phyloP scores from a whole-genome alignment of 30 jellyfish, hydroid and myxozoan genomes.

The Catostylus mosaicus region DNA sequence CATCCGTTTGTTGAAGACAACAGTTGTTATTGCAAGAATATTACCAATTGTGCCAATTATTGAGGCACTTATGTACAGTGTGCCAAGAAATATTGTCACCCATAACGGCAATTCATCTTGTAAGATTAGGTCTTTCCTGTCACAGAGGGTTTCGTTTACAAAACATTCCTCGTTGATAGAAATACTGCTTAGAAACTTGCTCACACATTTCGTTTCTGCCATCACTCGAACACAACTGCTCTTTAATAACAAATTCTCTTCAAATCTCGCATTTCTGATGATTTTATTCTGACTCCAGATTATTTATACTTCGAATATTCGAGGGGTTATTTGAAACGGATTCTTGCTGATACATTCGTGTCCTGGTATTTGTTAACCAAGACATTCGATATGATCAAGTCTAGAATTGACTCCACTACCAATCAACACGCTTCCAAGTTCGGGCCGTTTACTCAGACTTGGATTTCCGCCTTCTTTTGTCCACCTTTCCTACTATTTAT shows the following conservation, averaged over 20 bases:
- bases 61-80: constrained; percentile 47
- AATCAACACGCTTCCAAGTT: background rate
- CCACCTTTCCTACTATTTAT: too few relatives aligned
- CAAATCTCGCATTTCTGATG: too few relatives aligned
- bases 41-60: constrained; percentile 63
- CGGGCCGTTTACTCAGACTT: too few relatives aligned
- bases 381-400: background rate
- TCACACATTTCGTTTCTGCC: constrained; percentile 38
- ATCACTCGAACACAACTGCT: background rate
- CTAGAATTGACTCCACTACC: background rate
- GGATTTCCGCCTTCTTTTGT: too few relatives aligned
- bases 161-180: constrained; percentile 47
- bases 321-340: too few relatives aligned
- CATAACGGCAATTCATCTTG: constrained; percentile 37
- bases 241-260: too few relatives aligned
- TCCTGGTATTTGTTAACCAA: background rate
- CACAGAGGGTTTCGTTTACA: constrained; percentile 5
- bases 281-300: too few relatives aligned
- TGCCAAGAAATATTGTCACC: constrained; percentile 45
- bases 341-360: background rate
- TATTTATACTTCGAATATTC: too few relatives aligned
- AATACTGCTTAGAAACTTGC: constrained; percentile 49
- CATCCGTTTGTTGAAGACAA: constrained; percentile 52
- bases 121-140: background rate
- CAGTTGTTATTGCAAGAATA: constrained; percentile 45